phyloP scores from a whole-genome alignment of 64 coral and sea anemone species.

The Dendronephthya gigantea region DNA sequence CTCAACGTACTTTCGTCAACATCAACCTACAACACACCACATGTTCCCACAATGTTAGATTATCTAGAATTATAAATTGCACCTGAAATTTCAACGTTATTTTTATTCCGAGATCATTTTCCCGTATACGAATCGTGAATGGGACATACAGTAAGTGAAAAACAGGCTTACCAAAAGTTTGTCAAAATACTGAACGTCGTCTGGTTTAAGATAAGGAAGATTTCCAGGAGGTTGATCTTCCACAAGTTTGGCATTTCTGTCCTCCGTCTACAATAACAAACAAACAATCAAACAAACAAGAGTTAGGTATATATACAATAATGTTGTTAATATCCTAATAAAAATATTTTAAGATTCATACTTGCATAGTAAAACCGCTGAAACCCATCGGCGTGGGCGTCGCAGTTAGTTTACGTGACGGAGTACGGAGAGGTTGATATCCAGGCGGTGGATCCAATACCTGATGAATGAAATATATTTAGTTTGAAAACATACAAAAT shows the following conservation, averaged over 20 bases:
- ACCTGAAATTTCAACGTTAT: too few relatives aligned
- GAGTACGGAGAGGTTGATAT: conserved; percentile 93
- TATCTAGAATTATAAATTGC: too few relatives aligned
- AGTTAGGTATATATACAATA: too few relatives aligned
- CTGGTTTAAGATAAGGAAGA: conserved; percentile 87
- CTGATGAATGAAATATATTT: conserved; percentile 21
- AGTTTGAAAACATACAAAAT: not conserved
- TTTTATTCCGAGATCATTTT: too few relatives aligned
- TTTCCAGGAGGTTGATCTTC: conserved; percentile 99
- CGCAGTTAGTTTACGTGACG: conserved; percentile 77
- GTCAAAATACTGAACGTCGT: conserved; percentile 99
- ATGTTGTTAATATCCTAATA: too few relatives aligned
- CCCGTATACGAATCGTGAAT: not conserved
- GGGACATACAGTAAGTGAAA: not conserved
- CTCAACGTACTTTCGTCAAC: conserved; percentile 89
- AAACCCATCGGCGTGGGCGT: conserved; percentile 88
- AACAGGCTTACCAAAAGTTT: conserved; percentile 74
- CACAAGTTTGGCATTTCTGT: conserved; percentile 79
- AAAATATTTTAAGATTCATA: not conserved
- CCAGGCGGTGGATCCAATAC: conserved; percentile 91
- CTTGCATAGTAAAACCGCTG: conserved; percentile 88
- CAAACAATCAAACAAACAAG: too few relatives aligned
- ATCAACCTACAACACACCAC: conserved; percentile 54
- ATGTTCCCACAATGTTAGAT: too few relatives aligned
- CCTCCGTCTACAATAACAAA: conserved; percentile 62